Base-by-base conservation (phyloP, 2,888 invertebrate species). In the Drosophila prolongata region DNA sequence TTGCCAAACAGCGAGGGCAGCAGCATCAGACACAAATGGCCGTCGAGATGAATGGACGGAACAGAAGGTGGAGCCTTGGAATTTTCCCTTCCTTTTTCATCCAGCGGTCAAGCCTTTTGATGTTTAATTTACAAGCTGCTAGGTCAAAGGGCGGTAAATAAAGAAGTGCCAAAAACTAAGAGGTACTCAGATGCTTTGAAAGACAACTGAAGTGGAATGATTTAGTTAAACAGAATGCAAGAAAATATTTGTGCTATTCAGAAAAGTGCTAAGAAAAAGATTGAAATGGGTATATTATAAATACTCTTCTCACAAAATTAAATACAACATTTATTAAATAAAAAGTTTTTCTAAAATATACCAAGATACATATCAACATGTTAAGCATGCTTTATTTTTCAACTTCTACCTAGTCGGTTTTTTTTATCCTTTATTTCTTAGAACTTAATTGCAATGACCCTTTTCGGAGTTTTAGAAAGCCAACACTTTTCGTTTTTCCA, bases 1-100 rank as follows among this genome's bases (percentile, higher is more conserved):
- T 82, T 80, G 79, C 62, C 64, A 71, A 76, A 68, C 67, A 80
- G 57, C 64, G 64, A 59, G 8, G 30, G 30, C 30, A 30, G 49
- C 57, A 53, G 49, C 57, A 53, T 34, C 58, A 50, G 50, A 58
- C 58, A 35, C 66, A 62, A 47, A 53, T 53, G 52, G 34, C 35
- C 68, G 37, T 6, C 42, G 13, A 14, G 66, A 68, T 44, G 65
- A 65, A 57, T 50, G 57, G 37, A n/a, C 50, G 19, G 27, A n/a
- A 42, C 27, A 52, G 44, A 42, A 70, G 46, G 30, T 44, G 35
- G 37, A 60, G 60, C 35, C 47, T 30, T 24, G 19, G 24, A 44
- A 8, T 13, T 10, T 14, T 10, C 47, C 9, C 6, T n/a, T 42
- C 27, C 5, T 3, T 27, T 43, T 16, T 27, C 24, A 24, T 37